Percentiles rank a stretch among this genome's conserved stretches.
These are phyloP conservation scores for Drosophila busckii DNA, from an alignment of 1,140 invertebrate species.

Conservation along the genomic window DNA sequence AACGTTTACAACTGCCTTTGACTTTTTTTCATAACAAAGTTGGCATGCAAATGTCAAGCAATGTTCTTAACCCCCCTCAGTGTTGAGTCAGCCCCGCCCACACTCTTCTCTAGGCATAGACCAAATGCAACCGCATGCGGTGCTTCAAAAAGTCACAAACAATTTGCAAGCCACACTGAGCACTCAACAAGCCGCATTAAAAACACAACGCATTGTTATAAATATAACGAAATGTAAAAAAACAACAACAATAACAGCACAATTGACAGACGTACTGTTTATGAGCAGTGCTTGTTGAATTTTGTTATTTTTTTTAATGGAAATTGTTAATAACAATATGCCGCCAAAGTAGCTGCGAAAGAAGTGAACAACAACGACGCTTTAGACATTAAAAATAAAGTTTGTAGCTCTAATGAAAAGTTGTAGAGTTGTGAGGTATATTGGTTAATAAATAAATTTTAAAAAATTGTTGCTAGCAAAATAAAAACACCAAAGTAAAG, in stretches of 20 bases:
- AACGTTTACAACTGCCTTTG: constrained; percentile 31
- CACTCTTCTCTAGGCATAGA: not conserved
- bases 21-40: constrained; percentile 34
- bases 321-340: constrained; percentile 29
- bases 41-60: constrained; percentile 47
- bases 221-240: no score
- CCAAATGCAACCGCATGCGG: constrained; percentile 30
- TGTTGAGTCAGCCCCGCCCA: not conserved
- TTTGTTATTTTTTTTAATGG: constrained; percentile 31
- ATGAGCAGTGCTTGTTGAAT: constrained; percentile 8
- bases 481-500: no score
- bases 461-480: no score
- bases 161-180: constrained; percentile 59
- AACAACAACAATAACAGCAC: no score
- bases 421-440: no score
- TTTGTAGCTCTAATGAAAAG: no score
- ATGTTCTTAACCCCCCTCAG: not conserved
- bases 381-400: constrained; percentile 1
- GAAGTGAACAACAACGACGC: constrained; percentile 9
- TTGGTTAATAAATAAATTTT: no score
- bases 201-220: constrained; percentile 50
- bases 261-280: not conserved
- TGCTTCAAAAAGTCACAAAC: constrained; percentile 63
- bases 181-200: constrained; percentile 63
- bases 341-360: constrained; percentile 18